phyloP scores from a whole-genome alignment of 1,140 invertebrate genomes.

The Philopotamus ludificatus region DNA sequence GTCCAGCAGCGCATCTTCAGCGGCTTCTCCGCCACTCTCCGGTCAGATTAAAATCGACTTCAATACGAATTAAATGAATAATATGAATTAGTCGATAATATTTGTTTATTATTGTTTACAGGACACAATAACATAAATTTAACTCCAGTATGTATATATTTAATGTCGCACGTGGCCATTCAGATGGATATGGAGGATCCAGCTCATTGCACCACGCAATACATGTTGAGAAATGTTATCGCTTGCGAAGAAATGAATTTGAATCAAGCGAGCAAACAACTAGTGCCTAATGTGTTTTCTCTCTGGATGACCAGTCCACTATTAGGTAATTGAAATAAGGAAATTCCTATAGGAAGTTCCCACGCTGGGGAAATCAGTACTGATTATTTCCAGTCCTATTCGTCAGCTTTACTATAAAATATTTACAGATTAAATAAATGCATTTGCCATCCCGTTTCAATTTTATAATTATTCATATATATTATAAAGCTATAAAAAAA shows the following conservation, averaged over 20 bases:
- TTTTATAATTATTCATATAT: too few species aligned
- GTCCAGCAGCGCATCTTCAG: constrained; percentile 37
- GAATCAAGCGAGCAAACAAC: constrained; percentile 56
- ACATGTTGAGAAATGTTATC: constrained; percentile 60
- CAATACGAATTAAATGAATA: neutral
- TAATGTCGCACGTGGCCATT: constrained; percentile 65
- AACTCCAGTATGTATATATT: constrained; percentile 62
- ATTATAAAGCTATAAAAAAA: too few species aligned
- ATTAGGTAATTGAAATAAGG: constrained; percentile 48
- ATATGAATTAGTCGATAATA: neutral
- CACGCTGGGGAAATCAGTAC: neutral
- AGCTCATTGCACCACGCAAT: constrained; percentile 57
- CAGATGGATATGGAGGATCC: constrained; percentile 72
- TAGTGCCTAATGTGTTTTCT: constrained; percentile 63
- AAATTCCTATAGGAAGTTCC: too few species aligned
- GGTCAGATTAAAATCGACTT: constrained; percentile 29
- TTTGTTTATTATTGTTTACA: neutral
- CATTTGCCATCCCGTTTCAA: too few species aligned
- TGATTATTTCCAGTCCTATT: too few species aligned
- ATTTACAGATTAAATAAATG: too few species aligned
- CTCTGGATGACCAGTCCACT: constrained; percentile 67
- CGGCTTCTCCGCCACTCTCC: constrained; percentile 38
- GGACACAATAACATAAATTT: constrained; percentile 34
- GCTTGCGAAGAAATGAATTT: constrained; percentile 64
- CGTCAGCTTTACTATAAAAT: too few species aligned